phyloP scores from a whole-genome alignment of 2,797 vertebrate genomes.

The Dromococcyx pavoninus region DNA sequence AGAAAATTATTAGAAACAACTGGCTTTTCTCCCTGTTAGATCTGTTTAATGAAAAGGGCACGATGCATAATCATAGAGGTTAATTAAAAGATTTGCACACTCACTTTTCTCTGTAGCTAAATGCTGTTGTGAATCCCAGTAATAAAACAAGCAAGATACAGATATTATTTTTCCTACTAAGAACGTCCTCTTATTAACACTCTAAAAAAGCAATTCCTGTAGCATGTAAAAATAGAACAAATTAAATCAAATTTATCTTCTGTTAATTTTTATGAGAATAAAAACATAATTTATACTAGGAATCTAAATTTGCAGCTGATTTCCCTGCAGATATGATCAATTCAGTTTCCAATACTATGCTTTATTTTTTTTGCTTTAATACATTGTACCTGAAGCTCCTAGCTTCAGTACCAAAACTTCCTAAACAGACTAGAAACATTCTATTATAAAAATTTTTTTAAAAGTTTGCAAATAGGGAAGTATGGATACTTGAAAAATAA shows the following conservation, averaged over 20 bases:
- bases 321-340: background rate
- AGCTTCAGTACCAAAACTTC: background rate
- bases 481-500: background rate
- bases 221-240: background rate
- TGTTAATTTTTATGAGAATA: background rate
- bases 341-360: background rate
- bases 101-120: constrained; percentile 26
- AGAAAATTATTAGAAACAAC: constrained; percentile 70
- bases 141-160: constrained; percentile 5
- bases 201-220: background rate
- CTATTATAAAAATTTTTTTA: background rate
- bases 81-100: constrained; percentile 58
- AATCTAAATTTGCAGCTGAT: background rate
- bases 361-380: background rate
- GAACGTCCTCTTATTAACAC: background rate
- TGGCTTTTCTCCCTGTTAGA: constrained; percentile 50
- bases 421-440: background rate
- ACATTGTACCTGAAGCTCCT: background rate
- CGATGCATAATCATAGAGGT: constrained; percentile 23
- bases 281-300: background rate
- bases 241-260: background rate
- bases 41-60: constrained; percentile 55
- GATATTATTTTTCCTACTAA: background rate
- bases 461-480: background rate
- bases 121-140: background rate